A percentile compares a stretch with the other conserved stretches of the same genome.
Conservation (phyloP, 2,113 vertebrate genomes). For the Pelusios castaneus region DNA sequence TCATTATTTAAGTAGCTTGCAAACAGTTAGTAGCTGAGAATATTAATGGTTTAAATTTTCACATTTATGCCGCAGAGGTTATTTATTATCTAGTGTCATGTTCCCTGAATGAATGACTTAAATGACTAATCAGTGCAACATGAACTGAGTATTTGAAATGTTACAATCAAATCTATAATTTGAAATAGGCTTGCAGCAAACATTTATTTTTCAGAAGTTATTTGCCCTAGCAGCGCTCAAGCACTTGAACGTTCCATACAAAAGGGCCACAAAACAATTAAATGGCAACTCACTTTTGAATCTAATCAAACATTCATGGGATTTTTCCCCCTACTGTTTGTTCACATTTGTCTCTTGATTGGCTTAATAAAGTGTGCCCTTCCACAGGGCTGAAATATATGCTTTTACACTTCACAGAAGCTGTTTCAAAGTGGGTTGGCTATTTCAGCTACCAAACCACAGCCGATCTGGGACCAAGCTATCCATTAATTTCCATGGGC, state of each 20-base stretch:
- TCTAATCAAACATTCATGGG: background rate
- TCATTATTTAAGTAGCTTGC: background rate
- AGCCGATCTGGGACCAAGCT: background rate
- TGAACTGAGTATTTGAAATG: background rate
- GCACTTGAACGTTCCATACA: background rate
- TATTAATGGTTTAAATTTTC: background rate
- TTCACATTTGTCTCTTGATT: background rate
- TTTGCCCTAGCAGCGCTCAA: background rate
- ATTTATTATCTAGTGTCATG: background rate
- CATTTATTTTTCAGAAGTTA: background rate
- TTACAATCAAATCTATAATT: background rate
- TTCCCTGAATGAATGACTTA: background rate
- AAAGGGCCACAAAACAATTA: fast-evolving
- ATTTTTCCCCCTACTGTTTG: background rate
- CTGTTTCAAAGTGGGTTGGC: background rate
- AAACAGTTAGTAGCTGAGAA: background rate
- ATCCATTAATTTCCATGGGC: background rate
- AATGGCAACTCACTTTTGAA: background rate
- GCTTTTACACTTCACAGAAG: background rate
- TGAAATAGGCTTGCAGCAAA: background rate
- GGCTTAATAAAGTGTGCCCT: background rate
- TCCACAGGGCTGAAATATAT: background rate
- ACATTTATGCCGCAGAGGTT: background rate
- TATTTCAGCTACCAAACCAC: background rate
- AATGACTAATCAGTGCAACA: background rate